Conservation (phyloP, 53 echinoderm and acorn worm genomes). For the Astropecten irregularis region DNA sequence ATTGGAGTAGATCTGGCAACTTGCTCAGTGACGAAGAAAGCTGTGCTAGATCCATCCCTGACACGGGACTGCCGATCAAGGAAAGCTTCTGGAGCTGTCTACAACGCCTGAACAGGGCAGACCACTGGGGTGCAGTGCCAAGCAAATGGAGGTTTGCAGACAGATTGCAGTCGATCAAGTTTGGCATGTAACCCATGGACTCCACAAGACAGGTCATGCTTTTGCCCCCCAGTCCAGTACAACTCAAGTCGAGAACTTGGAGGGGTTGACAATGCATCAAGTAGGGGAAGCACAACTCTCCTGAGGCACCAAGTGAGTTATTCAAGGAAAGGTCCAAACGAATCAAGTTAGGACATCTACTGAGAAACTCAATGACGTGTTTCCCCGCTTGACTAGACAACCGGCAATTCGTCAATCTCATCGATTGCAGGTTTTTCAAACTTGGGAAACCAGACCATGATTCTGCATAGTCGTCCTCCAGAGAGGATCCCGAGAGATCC, state of each 20-base stretch:
- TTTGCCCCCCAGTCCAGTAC: neutral
- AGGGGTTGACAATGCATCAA: neutral
- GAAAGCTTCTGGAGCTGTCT: neutral
- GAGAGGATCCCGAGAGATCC: too few relatives aligned
- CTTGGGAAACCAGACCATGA: too few relatives aligned
- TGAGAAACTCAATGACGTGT: too few relatives aligned
- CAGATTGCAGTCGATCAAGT: neutral
- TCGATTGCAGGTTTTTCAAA: too few relatives aligned
- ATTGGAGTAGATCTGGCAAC: neutral
- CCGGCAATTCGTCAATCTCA: too few relatives aligned
- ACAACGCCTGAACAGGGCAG: neutral
- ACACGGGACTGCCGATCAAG: neutral
- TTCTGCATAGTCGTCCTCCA: too few relatives aligned
- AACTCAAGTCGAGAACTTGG: neutral
- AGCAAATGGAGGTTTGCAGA: neutral
- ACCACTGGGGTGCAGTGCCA: neutral
- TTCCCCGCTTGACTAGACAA: too few relatives aligned
- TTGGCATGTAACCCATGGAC: neutral
- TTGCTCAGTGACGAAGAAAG: neutral
- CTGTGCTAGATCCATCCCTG: neutral
- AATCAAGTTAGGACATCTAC: neutral
- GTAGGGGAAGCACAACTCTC: neutral
- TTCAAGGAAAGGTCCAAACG: neutral
- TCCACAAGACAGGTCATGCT: neutral
- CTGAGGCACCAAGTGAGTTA: neutral